Percentiles rank a stretch among this genome's conserved stretches.
phyloP scores from a whole-genome alignment of 2,888 invertebrate genomes.

The Anthophora plumipes region DNA sequence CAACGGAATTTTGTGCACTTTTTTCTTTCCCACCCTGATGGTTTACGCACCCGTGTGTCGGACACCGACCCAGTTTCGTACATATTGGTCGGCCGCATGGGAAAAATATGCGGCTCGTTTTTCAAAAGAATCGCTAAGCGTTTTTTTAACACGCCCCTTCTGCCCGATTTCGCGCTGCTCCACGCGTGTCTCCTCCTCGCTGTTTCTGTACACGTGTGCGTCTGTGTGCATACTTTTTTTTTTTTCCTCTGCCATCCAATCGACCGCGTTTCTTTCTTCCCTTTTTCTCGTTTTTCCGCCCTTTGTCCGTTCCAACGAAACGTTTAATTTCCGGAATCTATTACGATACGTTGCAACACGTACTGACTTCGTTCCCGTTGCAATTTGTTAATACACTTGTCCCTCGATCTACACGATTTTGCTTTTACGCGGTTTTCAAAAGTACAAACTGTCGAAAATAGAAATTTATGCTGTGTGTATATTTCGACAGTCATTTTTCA shows the following conservation, averaged over 20 bases:
- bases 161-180: neutral
- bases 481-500: too few species aligned
- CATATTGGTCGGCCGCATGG: neutral
- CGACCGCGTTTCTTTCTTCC: neutral
- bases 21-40: neutral
- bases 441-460: too few species aligned
- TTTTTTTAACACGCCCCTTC: neutral
- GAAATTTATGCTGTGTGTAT: too few species aligned
- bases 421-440: too few species aligned
- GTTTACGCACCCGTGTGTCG: conserved; percentile 9
- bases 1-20: neutral
- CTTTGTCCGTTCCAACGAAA: neutral
- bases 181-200: neutral
- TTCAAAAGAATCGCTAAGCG: conserved; percentile 12
- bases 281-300: conserved; percentile 3
- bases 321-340: conserved; percentile 13
- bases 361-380: neutral
- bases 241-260: neutral
- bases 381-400: conserved; percentile 6
- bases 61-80: neutral
- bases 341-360: neutral
- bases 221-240: too few species aligned
- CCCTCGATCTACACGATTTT: too few species aligned
- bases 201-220: too few species aligned
- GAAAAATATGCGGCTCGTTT: conserved; percentile 18